These are phyloP conservation scores for Andrena praecox DNA, from an alignment of 2,888 invertebrate genomes.

Conservation along the genomic window DNA sequence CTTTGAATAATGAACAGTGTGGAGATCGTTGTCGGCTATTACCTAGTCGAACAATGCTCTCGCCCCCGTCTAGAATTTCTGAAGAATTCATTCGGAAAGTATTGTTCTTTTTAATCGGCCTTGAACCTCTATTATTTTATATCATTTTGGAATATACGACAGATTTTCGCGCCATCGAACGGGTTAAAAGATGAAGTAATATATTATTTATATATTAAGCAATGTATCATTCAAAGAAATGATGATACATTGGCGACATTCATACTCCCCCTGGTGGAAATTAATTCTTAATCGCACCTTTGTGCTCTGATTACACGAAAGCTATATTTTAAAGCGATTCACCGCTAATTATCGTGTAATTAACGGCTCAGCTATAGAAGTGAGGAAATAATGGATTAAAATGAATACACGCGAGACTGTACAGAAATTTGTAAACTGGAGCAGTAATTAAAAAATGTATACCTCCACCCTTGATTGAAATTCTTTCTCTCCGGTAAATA, in stretches of 20 bases:
- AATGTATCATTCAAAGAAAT: not conserved
- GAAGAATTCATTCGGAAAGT: not conserved
- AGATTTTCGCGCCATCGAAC: not conserved
- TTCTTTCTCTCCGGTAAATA: too few species aligned
- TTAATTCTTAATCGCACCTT: slow-evolving; percentile 4
- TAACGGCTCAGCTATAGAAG: not conserved
- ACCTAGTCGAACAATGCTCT: not conserved
- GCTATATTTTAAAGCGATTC: not conserved
- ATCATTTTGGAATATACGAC: not conserved
- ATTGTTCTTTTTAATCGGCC: not conserved
- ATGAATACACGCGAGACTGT: not conserved
- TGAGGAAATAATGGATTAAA: slow-evolving; percentile 2
- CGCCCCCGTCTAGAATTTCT: too few species aligned
- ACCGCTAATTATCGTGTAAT: not conserved
- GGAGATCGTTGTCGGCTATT: slow-evolving; percentile 11
- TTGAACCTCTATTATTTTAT: not conserved
- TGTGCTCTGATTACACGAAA: not conserved
- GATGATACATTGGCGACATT: not conserved
- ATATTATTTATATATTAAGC: not conserved
- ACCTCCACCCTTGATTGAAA: too few species aligned
- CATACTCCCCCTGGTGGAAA: not conserved
- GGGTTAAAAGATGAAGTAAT: not conserved
- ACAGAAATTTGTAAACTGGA: not conserved
- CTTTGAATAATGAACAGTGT: slow-evolving; percentile 7
- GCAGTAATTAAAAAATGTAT: not conserved